A percentile compares a stretch with the other conserved stretches of the same genome.
Evolutionary conservation across 2,797 vertebrate species (phyloP).

Genomic region (Spizella passerina): DNA sequence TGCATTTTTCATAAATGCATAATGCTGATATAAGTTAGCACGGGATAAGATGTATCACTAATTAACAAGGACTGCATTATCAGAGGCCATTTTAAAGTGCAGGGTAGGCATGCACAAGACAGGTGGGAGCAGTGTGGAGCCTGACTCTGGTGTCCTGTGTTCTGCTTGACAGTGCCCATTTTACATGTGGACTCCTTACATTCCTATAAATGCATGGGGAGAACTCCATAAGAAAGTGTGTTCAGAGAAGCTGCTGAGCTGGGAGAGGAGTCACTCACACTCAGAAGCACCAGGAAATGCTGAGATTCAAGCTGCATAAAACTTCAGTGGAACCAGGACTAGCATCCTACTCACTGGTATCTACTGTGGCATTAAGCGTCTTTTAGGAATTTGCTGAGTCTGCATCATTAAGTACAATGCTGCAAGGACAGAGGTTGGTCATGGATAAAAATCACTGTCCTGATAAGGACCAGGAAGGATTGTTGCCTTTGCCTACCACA

Average conservation of each 20-base stretch:
- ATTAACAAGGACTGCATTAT: neutral
- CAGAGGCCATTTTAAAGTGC: neutral
- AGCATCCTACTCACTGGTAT: neutral
- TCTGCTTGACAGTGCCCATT: neutral
- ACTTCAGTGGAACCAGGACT: neutral
- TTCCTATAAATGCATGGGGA: accelerated
- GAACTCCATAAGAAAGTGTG: neutral
- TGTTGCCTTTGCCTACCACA: accelerated
- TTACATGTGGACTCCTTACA: accelerated
- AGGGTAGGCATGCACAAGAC: neutral
- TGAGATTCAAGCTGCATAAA: neutral
- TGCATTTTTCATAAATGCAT: conserved; percentile 3
- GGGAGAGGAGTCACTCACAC: neutral
- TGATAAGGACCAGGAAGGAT: neutral
- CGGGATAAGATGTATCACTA: neutral
- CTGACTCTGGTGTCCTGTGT: neutral
- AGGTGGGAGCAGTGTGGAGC: neutral
- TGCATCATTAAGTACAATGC: neutral
- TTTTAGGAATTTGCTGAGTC: neutral
- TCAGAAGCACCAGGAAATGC: neutral
- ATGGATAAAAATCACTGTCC: neutral
- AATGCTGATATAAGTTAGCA: neutral
- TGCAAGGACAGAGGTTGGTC: neutral
- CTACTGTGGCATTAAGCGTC: neutral
- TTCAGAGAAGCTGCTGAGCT: neutral